phyloP scores from a whole-genome alignment of 2,888 invertebrate genomes.

The Heterodera filipjevi region DNA sequence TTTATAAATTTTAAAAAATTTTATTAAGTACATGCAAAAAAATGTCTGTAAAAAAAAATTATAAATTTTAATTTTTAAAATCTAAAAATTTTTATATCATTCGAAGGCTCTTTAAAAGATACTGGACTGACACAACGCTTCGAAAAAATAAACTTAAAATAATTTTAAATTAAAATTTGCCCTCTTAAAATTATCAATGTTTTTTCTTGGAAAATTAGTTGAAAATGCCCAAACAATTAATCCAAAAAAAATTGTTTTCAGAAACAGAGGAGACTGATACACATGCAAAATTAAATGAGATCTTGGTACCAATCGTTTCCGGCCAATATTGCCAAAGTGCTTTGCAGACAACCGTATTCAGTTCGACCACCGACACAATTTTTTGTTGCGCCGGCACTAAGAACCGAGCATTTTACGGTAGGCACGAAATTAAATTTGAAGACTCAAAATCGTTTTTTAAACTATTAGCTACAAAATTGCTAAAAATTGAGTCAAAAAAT shows the following conservation, averaged over 20 bases:
- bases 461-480: background rate
- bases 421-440: background rate
- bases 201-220: no score
- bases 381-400: background rate
- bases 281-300: no score
- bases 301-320: background rate
- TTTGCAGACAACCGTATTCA: background rate
- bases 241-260: background rate
- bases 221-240: background rate
- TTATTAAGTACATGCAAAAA: no score
- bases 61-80: no score
- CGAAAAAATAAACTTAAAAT: no score
- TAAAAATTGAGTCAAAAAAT: background rate
- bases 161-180: no score
- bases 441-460: background rate
- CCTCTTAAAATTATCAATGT: background rate
- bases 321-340: background rate
- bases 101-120: no score
- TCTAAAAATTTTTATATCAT: no score
- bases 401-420: background rate
- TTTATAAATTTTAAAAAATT: no score
- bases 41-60: no score
- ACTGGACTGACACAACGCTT: no score
- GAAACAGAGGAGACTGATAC: background rate
- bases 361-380: background rate